A percentile compares a stretch with the other conserved stretches of the same genome.
Conservation (phyloP, 2,797 vertebrate species). For the Apodemus agrarius region DNA sequence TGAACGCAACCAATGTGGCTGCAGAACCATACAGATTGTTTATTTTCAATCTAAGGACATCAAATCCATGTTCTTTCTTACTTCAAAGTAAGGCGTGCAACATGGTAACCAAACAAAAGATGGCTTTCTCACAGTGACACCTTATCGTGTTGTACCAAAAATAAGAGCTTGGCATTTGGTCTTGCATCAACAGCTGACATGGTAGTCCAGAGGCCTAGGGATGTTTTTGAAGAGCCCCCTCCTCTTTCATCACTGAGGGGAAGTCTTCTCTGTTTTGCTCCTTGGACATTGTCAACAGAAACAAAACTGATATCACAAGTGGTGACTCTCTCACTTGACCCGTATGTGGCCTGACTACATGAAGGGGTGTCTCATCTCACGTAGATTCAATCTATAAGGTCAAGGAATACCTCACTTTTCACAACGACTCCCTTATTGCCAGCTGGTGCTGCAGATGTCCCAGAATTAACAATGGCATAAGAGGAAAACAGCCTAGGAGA, state of each 20-base stretch:
- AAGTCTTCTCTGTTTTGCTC: neutral
- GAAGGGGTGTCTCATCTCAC: neutral
- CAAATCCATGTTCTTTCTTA: slow-evolving; percentile 13
- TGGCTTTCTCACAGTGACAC: neutral
- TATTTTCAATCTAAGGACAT: slow-evolving; percentile 9
- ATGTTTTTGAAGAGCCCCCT: neutral
- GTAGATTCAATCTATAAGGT: neutral
- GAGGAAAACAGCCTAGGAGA: neutral
- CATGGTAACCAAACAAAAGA: neutral
- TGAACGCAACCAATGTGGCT: neutral
- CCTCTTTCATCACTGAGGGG: neutral
- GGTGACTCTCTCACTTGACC: neutral
- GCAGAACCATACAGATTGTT: neutral
- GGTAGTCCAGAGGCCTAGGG: neutral
- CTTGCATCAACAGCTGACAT: neutral
- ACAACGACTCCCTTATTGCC: neutral
- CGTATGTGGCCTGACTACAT: neutral
- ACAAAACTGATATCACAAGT: neutral
- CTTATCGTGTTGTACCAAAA: neutral
- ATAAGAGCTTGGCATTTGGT: neutral
- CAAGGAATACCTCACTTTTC: neutral
- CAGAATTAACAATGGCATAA: neutral
- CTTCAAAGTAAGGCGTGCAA: slow-evolving; percentile 1
- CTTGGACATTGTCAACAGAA: neutral
- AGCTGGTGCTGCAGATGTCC: neutral